phyloP scores from a whole-genome alignment of 1,140 invertebrate genomes.

The Pollicipes pollicipes region DNA sequence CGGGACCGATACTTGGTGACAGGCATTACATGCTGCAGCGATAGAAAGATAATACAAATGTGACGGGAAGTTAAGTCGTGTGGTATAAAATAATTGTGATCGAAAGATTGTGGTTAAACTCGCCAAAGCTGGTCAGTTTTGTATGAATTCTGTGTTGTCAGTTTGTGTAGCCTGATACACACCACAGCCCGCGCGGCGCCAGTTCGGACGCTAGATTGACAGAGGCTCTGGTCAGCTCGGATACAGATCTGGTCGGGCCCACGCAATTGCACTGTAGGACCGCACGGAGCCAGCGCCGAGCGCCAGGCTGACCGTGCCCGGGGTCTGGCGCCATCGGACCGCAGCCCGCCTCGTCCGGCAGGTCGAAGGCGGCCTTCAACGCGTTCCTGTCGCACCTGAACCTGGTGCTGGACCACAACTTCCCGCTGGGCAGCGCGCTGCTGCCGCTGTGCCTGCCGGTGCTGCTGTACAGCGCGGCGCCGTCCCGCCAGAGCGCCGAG shows the following conservation, averaged over 20 bases:
- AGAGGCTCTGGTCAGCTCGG: neutral
- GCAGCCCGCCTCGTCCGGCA: conserved; percentile 29
- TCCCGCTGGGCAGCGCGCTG: conserved; percentile 69
- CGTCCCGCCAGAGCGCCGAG: neutral
- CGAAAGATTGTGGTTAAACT: too few relatives aligned
- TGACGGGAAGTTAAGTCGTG: too few relatives aligned
- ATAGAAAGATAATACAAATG: too few relatives aligned
- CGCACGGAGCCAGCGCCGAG: too few relatives aligned
- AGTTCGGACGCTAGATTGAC: too few relatives aligned
- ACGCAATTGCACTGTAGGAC: neutral
- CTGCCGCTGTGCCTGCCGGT: conserved; percentile 44
- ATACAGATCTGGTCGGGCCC: neutral
- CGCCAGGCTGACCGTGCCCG: neutral
- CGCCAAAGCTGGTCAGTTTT: too few relatives aligned
- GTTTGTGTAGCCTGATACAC: neutral
- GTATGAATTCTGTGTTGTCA: neutral
- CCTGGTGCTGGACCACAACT: conserved; percentile 83
- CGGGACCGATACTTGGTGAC: too few relatives aligned
- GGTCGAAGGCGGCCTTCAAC: conserved; percentile 80
- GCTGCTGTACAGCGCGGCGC: neutral
- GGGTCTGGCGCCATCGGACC: neutral
- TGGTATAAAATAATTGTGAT: too few relatives aligned
- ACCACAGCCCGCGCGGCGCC: too few relatives aligned
- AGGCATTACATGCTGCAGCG: too few relatives aligned
- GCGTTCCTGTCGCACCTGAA: conserved; percentile 81